Conservation (phyloP, 2,113 vertebrate genomes). For the Macrotis lagotis region DNA sequence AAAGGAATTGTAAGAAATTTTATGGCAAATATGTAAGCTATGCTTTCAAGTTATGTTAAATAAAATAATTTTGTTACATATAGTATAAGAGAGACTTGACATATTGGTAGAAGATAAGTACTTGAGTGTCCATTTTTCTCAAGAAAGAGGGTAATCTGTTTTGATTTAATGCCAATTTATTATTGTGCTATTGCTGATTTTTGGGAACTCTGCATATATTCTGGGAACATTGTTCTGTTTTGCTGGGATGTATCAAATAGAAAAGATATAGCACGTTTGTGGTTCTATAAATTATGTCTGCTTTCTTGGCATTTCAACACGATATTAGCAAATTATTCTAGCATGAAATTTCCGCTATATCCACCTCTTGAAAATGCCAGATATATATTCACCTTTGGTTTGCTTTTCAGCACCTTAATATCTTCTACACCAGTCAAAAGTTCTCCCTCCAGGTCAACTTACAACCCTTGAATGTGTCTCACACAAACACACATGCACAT, state of each 20-base stretch:
- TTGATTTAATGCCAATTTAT: conserved; percentile 40
- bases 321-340: conserved; percentile 68
- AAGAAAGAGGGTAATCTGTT: conserved; percentile 54
- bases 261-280: conserved; percentile 61
- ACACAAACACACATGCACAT: conserved; percentile 53
- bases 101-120: conserved; percentile 27
- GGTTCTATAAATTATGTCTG: conserved; percentile 55
- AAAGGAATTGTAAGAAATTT: background rate
- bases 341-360: conserved; percentile 55
- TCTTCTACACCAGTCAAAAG: conserved; percentile 45
- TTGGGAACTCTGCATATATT: conserved; percentile 64
- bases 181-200: conserved; percentile 59
- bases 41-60: background rate
- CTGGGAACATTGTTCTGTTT: conserved; percentile 63
- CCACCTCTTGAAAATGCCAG: conserved; percentile 56
- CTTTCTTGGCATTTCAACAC: conserved; percentile 72
- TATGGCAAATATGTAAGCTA: background rate
- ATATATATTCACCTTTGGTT: conserved; percentile 47
- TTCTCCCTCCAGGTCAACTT: background rate
- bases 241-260: conserved; percentile 63
- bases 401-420: conserved; percentile 17
- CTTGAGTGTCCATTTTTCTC: conserved; percentile 22
- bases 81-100: background rate
- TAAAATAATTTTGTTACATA: conserved; percentile 15
- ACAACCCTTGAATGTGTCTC: conserved; percentile 1